These are phyloP conservation scores for Steinernema scapterisci DNA, from an alignment of 2,888 invertebrate genomes.

Conservation along the genomic window DNA sequence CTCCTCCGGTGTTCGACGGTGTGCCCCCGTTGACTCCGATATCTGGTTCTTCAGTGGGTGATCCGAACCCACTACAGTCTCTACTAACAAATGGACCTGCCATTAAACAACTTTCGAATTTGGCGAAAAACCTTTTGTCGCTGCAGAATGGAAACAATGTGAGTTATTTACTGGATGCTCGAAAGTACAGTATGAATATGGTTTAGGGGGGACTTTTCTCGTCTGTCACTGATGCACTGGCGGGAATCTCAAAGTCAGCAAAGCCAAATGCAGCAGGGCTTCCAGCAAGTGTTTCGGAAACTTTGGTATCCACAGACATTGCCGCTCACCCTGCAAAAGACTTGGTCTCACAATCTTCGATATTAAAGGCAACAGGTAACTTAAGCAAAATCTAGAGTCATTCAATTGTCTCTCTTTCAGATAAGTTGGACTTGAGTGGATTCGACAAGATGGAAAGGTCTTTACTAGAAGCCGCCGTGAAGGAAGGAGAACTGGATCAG, in stretches of 20 bases:
- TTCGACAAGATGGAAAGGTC: neutral
- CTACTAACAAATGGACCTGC: conserved; percentile 43
- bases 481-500: conserved; percentile 58
- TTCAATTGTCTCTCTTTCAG: neutral
- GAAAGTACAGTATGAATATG: neutral
- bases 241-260: conserved; percentile 26
- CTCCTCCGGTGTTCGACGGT: conserved; percentile 2
- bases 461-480: conserved; percentile 55
- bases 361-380: too few species aligned
- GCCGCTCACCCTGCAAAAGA: conserved; percentile 5
- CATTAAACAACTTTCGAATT: conserved; percentile 53
- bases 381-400: too few species aligned
- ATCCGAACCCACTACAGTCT: conserved; percentile 38
- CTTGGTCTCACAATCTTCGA: too few species aligned
- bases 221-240: conserved; percentile 38
- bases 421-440: neutral
- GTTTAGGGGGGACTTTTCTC: conserved; percentile 39
- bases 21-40: neutral
- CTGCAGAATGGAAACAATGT: conserved; percentile 44
- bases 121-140: conserved; percentile 59
- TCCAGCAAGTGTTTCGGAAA: neutral
- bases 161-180: neutral
- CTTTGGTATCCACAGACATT: conserved; percentile 29
- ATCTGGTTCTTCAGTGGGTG: neutral
- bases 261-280: conserved; percentile 1